Base-by-base conservation (phyloP, 2,888 invertebrate species). In the Drosophila subquinaria region DNA sequence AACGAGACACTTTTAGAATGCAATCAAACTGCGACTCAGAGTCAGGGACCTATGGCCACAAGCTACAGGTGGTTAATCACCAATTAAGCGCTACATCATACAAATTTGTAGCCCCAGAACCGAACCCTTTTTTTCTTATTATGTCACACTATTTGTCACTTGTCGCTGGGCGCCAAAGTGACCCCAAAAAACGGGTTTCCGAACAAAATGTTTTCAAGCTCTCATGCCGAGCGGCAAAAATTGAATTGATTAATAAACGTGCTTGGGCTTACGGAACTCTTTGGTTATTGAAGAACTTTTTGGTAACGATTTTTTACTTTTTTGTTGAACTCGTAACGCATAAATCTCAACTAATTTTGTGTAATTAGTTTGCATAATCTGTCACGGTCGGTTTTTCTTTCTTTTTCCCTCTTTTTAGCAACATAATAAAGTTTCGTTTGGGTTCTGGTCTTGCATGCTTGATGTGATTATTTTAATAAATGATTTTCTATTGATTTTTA, bases 61-160 rank as follows among this genome's bases (percentile, higher is more conserved):
- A 83, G 79, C 90, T 90, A 86, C 90, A 91, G 92, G 92, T 90
- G 91, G 90, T 90, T 91, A 92, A 92, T 92, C 91, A 90, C 91
- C 92, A 92, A 92, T 92, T 92, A 92, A 92, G 89, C 89, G 77
- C 86, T 88, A 92, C 92, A 92, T 89, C 85, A 88, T 81, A 83
- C 81, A 90, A 91, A 92, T 92, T 92, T 92, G 92, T 92, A 88
- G 85, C 80, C 77, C 77, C 72, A 42, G 9, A 57, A 50, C 40
- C 66, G 55, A 70, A 69, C 65, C 81, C 73, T 79, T 82, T 72
- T 79, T 62, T 23, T 69, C 66, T 73, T 82, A 76, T 87, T 81
- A 79, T 85, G 88, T 86, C 86, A 81, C 82, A 73, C 81, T 79
- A 85, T 86, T 86, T 86, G 88, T 86, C 85, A 81, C 79, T 53